Base-by-base conservation (phyloP, 2,113 vertebrate species). In the Gnathonemus echidnorhynchus region DNA sequence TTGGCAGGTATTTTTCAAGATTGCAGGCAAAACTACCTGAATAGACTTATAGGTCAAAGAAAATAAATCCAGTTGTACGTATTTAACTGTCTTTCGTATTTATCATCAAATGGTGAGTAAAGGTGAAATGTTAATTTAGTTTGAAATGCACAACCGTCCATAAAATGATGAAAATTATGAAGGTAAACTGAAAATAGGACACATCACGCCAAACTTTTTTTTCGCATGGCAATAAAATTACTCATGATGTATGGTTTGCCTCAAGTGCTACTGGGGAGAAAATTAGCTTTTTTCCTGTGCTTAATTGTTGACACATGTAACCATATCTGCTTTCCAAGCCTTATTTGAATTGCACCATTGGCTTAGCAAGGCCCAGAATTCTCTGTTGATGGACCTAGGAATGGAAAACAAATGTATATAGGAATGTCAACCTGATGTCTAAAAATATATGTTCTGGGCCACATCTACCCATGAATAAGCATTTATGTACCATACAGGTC, bases 271-370 rank as follows among this genome's bases (percentile, higher is more conserved):
- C 94, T 2, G 90, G 94, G 95, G 80, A 94, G 85, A 90, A 89
- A 93, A 93, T 92, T 95, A 94, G 93, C 95, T 94, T 80, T 80
- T 88, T 93, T 89, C 92, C 93, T 93, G 53, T 74, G 88, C 91
- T 93, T 96, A 96, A 96, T 96, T 96, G 95, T 94, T 95, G 94
- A 94, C 95, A 96, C 94, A 96, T 96, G 96, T 96, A 96, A 96
- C 96, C 95, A 93, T 96, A 96, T 95, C 95, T 96, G 95, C 95
- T 91, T 93, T 89, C 94, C 24, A 53, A 89, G 53, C 21, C 77
- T 17, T 45, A 86, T 86, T 89, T 62, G 95, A 96, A 96, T 96
- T 96, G 95, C 93, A 94, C 94, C 58, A 31, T 90, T 39, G 93
- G 94, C 94, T 94, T 95, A 88, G 92, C 90, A 91, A 90, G 90